Conservation (phyloP, 2,888 invertebrate species). For the Cerastis rubricosa region DNA sequence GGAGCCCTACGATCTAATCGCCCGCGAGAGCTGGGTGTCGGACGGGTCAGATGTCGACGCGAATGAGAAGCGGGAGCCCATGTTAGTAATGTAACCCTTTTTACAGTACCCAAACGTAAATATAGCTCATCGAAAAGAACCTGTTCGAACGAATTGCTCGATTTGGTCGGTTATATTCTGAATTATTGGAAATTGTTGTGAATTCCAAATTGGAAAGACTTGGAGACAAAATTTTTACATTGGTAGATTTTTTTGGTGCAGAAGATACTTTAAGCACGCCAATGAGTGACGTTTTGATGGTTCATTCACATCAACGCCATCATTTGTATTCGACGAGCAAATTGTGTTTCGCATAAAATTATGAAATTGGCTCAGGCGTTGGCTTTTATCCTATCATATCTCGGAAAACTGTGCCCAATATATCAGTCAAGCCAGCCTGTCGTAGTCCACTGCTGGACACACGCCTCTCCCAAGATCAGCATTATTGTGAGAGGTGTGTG, state of each 20-base stretch:
- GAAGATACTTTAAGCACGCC: not conserved
- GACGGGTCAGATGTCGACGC: constrained; percentile 92
- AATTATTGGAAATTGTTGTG: too few species aligned
- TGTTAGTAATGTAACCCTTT: constrained; percentile 78
- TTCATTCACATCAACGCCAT: not conserved
- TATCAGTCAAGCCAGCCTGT: not conserved
- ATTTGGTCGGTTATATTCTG: not conserved
- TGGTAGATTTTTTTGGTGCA: not conserved
- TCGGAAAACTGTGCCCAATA: not conserved
- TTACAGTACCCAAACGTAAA: not conserved
- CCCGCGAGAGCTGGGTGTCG: constrained; percentile 93
- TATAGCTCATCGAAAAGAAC: not conserved
- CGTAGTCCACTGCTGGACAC: not conserved
- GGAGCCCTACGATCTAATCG: constrained; percentile 92
- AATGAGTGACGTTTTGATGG: not conserved
- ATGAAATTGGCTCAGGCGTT: not conserved
- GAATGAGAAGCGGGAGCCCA: constrained; percentile 81
- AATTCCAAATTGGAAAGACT: not conserved
- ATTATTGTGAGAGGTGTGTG: too few species aligned
- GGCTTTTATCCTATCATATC: not conserved
- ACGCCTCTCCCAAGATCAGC: not conserved
- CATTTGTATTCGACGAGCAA: not conserved
- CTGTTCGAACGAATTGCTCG: not conserved
- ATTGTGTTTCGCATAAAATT: not conserved
- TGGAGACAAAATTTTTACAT: not conserved